Base-by-base conservation (phyloP, 2,888 invertebrate species). In the Pyrochroa serraticornis region DNA sequence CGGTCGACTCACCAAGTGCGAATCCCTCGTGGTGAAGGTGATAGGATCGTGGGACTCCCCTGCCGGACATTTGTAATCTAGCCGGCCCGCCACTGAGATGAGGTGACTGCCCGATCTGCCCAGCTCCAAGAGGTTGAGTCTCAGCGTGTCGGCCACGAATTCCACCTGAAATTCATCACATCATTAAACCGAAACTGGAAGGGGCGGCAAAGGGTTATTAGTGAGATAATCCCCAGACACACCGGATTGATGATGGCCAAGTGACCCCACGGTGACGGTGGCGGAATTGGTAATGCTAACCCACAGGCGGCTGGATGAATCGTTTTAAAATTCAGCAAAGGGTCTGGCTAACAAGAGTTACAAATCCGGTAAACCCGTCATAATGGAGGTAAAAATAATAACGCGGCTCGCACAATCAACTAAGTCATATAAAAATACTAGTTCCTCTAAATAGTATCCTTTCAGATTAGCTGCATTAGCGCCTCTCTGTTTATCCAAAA, bases 11-110 rank as follows among this genome's bases (percentile, higher is more conserved):
- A 94, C 94, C 87, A 95, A 85, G 82, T 93, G 93, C 6, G 96
- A 93, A 73, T 95, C 93, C 64, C 91, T 87, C 1, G 95, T 94
- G 60, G 93, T 91, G 78, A 96, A 95, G 1, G 95, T 95, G 66
- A 97, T 90, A 0, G 97, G 95, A 78, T 95, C 93, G 51, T 90
- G 90, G 12, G 91, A 87, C 75, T 91, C 92, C 0, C 91, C 90
- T 50, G 92, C 89, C 7, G 90, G 90, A 77, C 95, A 95, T 75
- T 90, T 88, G 81, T 92, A 95, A 77, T 93, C 91, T 63, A 96
- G 82, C 52, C 91, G 86, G 1, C 97, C 97, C 0, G 90, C 88
- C 33, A 93, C 90, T 13, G 90, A 87, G 71, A 95, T 90, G 58
- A 93, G 81, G 66, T 79, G 77, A 73, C 91, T 91, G 31, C 92